A percentile compares a stretch with the other conserved stretches of the same genome.
Evolutionary conservation across 2,888 invertebrate genomes (phyloP).

Genomic region (Ceramica pisi): DNA sequence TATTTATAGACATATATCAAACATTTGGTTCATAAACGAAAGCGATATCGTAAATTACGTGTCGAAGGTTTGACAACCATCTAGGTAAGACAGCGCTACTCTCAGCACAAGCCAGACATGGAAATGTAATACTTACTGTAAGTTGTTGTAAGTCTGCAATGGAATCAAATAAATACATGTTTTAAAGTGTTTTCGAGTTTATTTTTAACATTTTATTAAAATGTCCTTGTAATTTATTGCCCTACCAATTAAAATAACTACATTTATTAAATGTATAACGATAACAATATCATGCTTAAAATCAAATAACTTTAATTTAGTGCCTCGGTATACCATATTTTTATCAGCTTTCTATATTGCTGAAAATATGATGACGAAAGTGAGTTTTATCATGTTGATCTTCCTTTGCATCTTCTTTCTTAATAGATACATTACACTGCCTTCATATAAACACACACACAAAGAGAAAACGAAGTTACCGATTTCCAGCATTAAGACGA

Average conservation of each 20-base stretch:
- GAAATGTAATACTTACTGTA: constrained; percentile 29
- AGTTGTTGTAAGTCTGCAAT: not conserved
- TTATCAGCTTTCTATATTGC: not conserved
- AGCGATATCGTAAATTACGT: too few relatives aligned
- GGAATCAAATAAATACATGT: constrained; percentile 20
- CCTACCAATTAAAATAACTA: constrained; percentile 6
- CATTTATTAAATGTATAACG: constrained; percentile 12
- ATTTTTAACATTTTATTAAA: constrained; percentile 5
- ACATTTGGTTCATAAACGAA: too few relatives aligned
- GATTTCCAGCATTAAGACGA: too few relatives aligned
- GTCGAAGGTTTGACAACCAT: not conserved
- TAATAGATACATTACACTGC: too few relatives aligned
- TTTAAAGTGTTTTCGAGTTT: constrained; percentile 1
- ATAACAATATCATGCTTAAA: constrained; percentile 8
- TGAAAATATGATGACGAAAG: not conserved
- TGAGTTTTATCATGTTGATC: not conserved
- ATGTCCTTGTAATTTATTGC: not conserved
- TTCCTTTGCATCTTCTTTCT: not conserved
- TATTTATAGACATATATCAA: not conserved
- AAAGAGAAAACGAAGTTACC: too few relatives aligned
- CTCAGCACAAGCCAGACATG: too few relatives aligned
- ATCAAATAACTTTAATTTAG: not conserved
- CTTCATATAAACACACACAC: too few relatives aligned
- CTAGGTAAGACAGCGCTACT: too few relatives aligned
- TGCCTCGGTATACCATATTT: not conserved